phyloP scores from a whole-genome alignment of 2,888 invertebrate species.

The Magallana nippona region DNA sequence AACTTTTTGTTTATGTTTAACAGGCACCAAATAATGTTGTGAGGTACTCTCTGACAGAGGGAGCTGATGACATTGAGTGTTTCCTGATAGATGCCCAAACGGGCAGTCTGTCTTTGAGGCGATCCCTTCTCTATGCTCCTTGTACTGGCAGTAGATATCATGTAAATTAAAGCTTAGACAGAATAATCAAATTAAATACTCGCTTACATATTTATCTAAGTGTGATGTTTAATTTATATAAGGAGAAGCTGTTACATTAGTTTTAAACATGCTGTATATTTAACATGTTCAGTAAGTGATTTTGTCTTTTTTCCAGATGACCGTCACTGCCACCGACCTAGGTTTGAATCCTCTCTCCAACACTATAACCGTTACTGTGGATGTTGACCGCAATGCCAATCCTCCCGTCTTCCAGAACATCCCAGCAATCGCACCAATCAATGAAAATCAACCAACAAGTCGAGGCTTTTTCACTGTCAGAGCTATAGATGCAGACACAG shows the following conservation, averaged over 20 bases:
- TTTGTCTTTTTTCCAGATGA: slow-evolving; percentile 46
- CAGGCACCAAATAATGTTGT: slow-evolving; percentile 58
- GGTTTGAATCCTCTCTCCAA: slow-evolving; percentile 48
- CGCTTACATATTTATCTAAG: too few species aligned
- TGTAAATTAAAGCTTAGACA: slow-evolving; percentile 44
- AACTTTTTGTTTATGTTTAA: slow-evolving; percentile 32
- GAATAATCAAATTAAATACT: too few species aligned
- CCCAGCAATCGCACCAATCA: slow-evolving; percentile 51
- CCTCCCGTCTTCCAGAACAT: slow-evolving; percentile 60
- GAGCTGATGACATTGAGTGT: slow-evolving; percentile 52
- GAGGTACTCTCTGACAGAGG: slow-evolving; percentile 57
- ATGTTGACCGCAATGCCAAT: slow-evolving; percentile 62
- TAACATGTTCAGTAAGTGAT: too few species aligned
- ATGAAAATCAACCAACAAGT: slow-evolving; percentile 48
- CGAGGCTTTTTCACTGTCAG: slow-evolving; percentile 45
- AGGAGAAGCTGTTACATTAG: too few species aligned
- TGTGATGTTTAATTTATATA: too few species aligned
- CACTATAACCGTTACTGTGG: slow-evolving; percentile 57
- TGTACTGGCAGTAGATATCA: slow-evolving; percentile 47
- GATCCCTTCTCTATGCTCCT: slow-evolving; percentile 44
- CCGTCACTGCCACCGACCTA: slow-evolving; percentile 59
- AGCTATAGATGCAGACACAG: slow-evolving; percentile 59
- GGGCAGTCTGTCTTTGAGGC: slow-evolving; percentile 54
- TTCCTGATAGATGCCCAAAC: slow-evolving; percentile 67
- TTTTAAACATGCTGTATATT: too few species aligned